Evolutionary conservation across 2,113 vertebrate genomes (phyloP), one percentile per base, ranked within the genome.

Genomic region (Aramus guarauna): DNA sequence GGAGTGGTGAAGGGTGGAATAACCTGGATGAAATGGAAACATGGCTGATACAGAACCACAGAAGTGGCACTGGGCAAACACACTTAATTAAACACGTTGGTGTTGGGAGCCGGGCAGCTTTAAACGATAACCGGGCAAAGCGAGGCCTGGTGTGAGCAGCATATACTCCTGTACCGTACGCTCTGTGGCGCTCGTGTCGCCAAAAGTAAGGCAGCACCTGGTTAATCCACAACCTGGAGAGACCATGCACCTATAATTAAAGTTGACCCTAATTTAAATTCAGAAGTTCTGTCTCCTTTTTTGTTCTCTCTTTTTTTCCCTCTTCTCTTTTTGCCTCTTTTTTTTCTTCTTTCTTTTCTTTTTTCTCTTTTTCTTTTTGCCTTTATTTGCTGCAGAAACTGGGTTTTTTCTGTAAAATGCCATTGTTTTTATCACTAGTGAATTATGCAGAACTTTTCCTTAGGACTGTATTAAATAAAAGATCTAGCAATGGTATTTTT

Each of bases 371-470:
- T 66, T 37, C n/a, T 77, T 22, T 78, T 78, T 68, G 66, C 30
- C 15, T 43, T 89, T 71, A 37, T 75, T 80, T 90, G 60, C 80
- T 85, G n/a, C 23, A 91, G 69, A 94, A 92, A 30, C 47, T 47
- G 4, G 5, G 9, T 19, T 72, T 91, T 81, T 78, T n/a, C 52
- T 66, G 22, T 84, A 69, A 92, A 90, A 95, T 56, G 32, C 52
- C 30, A 26, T 82, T 96, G 79, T 90, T 96, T 90, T 89, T 92
- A 86, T 84, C 72, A 75, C 84, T 91, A 48, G 91, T 96, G 88
- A 96, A 96, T 95, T 95, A 97, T 97, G 81, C 94, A 94, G 81
- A 83, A 79, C 48, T 95, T 95, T 91, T 96, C 94, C 93, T 94
- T 94, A 85, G 92, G 91, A 95, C 89, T 85, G 45, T 95, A 91